These are phyloP conservation scores for Lordiphosa collinella DNA, from an alignment of 1,140 invertebrate genomes.

Conservation along the genomic window DNA sequence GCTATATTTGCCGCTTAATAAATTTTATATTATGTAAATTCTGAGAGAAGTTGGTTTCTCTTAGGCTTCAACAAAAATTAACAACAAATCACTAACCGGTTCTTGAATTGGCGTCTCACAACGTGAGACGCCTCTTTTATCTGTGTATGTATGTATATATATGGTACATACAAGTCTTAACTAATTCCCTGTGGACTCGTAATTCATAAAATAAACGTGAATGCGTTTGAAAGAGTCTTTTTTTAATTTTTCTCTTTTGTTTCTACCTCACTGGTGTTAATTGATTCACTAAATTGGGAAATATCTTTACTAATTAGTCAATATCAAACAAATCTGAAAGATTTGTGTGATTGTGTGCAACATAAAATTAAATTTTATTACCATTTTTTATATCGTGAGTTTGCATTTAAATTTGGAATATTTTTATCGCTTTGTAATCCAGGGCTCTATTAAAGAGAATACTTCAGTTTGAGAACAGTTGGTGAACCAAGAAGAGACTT, in stretches of 20 bases:
- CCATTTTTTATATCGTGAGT: slow-evolving; percentile 12
- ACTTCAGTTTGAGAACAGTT: too few relatives aligned
- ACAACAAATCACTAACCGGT: too few relatives aligned
- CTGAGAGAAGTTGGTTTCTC: too few relatives aligned
- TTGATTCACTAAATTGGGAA: slow-evolving; percentile 20
- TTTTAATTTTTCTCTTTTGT: not conserved
- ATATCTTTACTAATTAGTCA: slow-evolving; percentile 36
- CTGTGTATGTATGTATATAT: not conserved
- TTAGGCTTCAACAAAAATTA: too few relatives aligned
- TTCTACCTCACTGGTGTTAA: slow-evolving; percentile 14
- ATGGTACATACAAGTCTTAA: slow-evolving; percentile 4
- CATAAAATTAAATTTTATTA: not conserved
- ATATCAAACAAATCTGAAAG: slow-evolving; percentile 14
- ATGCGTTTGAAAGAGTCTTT: slow-evolving; percentile 5
- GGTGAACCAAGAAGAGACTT: too few relatives aligned
- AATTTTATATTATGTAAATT: too few relatives aligned
- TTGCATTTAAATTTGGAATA: slow-evolving; percentile 21
- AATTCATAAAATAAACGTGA: slow-evolving; percentile 27
- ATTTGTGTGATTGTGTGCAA: not conserved
- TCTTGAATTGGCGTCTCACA: too few relatives aligned
- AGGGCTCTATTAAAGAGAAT: too few relatives aligned
- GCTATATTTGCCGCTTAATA: too few relatives aligned
- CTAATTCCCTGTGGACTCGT: slow-evolving; percentile 21
- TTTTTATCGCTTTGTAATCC: not conserved
- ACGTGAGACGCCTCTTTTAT: too few relatives aligned